Conservation (phyloP, 30 jellyfish, hydroid and myxozoan genomes). For the Catostylus mosaicus region DNA sequence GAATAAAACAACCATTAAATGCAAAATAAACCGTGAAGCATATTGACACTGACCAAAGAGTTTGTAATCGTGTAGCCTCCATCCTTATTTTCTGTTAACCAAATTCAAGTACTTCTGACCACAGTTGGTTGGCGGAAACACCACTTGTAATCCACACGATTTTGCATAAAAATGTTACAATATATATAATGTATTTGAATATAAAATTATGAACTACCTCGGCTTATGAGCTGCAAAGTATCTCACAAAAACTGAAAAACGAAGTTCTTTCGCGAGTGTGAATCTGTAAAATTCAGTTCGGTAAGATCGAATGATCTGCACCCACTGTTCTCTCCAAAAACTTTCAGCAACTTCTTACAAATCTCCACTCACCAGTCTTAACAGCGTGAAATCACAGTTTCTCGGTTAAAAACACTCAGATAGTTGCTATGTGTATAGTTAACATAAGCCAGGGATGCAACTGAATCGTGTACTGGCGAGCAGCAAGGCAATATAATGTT, state of each 20-base stretch:
- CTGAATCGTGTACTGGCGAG: slow-evolving; percentile 11
- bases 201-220: too few species aligned
- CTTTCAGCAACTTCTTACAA: slow-evolving; percentile 13
- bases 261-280: too few species aligned
- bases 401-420: slow-evolving; percentile 22
- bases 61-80: slow-evolving; percentile 64
- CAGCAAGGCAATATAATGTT: slow-evolving; percentile 37
- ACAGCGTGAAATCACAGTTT: slow-evolving; percentile 22
- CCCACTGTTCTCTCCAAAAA: not conserved
- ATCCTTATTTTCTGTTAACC: slow-evolving; percentile 72
- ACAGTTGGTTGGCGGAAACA: slow-evolving; percentile 47
- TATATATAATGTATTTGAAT: too few species aligned
- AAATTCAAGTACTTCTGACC: slow-evolving; percentile 72
- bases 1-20: slow-evolving; percentile 1
- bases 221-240: too few species aligned
- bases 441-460: slow-evolving; percentile 48
- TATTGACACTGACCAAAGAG: slow-evolving; percentile 36
- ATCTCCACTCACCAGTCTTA: not conserved
- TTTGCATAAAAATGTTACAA: not conserved
- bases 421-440: not conserved
- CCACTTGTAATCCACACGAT: slow-evolving; percentile 32
- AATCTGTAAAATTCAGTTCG: too few species aligned
- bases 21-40: slow-evolving; percentile 8
- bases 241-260: too few species aligned
- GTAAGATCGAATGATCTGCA: not conserved